Percentiles rank a stretch among this genome's conserved stretches.
Evolutionary conservation across 2,113 vertebrate genomes (phyloP).

Genomic region (Ctenodactylus gundi): DNA sequence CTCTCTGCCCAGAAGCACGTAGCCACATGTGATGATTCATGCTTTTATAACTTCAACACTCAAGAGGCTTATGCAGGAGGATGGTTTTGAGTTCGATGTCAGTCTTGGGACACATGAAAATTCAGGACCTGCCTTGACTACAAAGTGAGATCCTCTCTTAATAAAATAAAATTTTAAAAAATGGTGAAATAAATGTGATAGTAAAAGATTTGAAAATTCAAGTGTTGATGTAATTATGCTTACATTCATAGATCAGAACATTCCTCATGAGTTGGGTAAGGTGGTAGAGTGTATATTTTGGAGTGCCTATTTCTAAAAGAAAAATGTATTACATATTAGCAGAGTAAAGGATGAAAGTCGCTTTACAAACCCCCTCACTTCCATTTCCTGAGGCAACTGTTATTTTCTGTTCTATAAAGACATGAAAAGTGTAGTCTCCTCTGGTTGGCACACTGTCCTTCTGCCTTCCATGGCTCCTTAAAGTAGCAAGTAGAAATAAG

Average conservation of each 20-base stretch:
- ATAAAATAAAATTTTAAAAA: too few species aligned
- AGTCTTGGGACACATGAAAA: too few species aligned
- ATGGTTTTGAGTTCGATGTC: too few species aligned
- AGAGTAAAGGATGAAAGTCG: too few species aligned
- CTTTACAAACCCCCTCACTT: background rate
- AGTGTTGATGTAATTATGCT: background rate
- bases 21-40: too few species aligned
- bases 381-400: background rate
- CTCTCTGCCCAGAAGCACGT: too few species aligned
- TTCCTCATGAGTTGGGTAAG: background rate
- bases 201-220: background rate
- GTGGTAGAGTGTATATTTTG: accelerated
- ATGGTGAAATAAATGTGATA: too few species aligned
- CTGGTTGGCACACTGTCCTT: background rate
- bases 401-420: background rate
- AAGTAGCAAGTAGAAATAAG: background rate
- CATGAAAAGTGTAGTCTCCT: background rate
- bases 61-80: too few species aligned
- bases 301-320: too few species aligned
- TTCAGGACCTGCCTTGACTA: too few species aligned
- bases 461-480: background rate
- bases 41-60: too few species aligned
- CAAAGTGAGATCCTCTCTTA: too few species aligned
- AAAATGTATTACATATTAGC: background rate
- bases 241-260: background rate